phyloP scores from a whole-genome alignment of 1,140 invertebrate genomes.

The Caerostris extrusa region DNA sequence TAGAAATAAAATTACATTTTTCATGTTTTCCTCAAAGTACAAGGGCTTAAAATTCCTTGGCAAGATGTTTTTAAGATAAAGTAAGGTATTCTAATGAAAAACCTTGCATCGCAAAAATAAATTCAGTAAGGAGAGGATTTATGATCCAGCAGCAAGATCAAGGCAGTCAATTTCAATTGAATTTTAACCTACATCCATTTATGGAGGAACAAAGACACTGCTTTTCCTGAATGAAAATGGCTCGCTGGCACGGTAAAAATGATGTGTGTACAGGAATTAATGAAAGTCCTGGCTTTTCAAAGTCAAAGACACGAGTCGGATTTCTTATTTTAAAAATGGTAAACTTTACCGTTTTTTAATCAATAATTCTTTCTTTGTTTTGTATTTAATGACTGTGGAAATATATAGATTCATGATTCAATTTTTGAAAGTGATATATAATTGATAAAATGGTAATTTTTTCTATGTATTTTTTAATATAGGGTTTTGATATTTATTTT shows the following conservation, averaged over 20 bases:
- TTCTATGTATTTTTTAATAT: too few relatives aligned
- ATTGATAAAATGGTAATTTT: too few relatives aligned
- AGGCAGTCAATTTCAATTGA: conserved; percentile 27
- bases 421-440: too few relatives aligned
- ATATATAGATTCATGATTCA: too few relatives aligned
- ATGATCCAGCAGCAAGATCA: not conserved
- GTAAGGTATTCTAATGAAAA: conserved; percentile 24
- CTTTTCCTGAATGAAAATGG: not conserved
- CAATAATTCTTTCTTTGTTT: not conserved
- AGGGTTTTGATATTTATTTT: too few relatives aligned
- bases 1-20: conserved; percentile 18
- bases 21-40: not conserved
- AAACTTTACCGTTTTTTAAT: not conserved
- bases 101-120: conserved; percentile 14
- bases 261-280: conserved; percentile 12
- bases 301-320: not conserved
- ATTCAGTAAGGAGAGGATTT: not conserved
- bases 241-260: not conserved
- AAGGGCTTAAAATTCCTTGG: not conserved
- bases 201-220: conserved; percentile 9
- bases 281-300: not conserved
- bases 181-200: conserved; percentile 28
- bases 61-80: not conserved
- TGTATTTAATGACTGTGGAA: too few relatives aligned
- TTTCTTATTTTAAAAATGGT: not conserved